Base-by-base conservation (phyloP, 2,797 vertebrate genomes). In the Scolopax bukidnonensis region DNA sequence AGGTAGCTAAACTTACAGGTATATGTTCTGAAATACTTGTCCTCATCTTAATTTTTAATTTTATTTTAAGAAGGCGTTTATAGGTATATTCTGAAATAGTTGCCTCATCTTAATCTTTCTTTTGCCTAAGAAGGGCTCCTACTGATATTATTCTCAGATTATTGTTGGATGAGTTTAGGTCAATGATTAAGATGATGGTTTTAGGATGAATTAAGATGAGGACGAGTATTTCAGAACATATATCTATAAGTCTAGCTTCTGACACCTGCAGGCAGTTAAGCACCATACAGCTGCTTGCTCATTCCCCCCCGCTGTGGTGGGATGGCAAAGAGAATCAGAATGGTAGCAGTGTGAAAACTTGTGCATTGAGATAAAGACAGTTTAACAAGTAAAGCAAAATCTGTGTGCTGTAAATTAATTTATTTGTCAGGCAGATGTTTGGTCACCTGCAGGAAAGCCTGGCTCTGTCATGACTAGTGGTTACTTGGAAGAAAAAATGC, bases 291-390 rank as follows among this genome's bases (percentile, higher is more conserved):
- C 28, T 40, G 10, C 43, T 45, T 78, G 8, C 25, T 47, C 4
- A 18, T 4, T 24, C 8, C 7, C 2, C 5, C 2, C 18, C 28
- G 21, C 23, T 0, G 1, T 2, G 5, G 24, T 40, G 11, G 12
- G 19, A 17, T 36, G 40, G 41, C 10, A 24, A 69, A 57, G 23
- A 77, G 28, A 47, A 33, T 43, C 13, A 28, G 60, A 59, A 80
- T 17, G 15, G 17, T 75, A 12, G 30, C 76, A 41, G 16, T 59
- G 45, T 45, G 33, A 59, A 89, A 59, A 89, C 8, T 14, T 64
- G 7, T 41, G 19, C 18, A 3, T 28, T 67, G 53, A 67, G 38
- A 47, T 40, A 21, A n/a, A 75, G 9, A n/a, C 19, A 21, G 13
- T 19, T 90, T 23, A 47, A 63, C 16, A 68, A 16, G 7, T 78